Evolutionary conservation across 2,797 vertebrate species (phyloP), one percentile per base, ranked within the genome.

Genomic region (Molossus alvarezi): DNA sequence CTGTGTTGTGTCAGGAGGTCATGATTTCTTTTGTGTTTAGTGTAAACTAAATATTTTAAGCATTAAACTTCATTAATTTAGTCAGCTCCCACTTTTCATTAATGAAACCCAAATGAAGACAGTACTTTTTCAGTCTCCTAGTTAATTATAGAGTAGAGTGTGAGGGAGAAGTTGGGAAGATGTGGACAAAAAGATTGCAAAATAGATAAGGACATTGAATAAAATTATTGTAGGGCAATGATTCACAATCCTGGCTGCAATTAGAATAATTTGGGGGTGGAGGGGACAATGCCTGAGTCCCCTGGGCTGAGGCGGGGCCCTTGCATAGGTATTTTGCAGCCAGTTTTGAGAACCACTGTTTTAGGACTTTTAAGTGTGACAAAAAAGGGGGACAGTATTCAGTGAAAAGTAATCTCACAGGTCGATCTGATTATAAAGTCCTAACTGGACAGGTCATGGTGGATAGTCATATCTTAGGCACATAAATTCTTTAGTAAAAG

Each of bases 21-120:
- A 58, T 48, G 60, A 73, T 79, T 20, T 88, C 58, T 93, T 92
- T 79, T 75, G 33, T 60, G 60, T 48, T 83, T 83, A 67, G 67
- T 69, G 58, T 33, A 89, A 88, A 65, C 58, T 9, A 75, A 85
- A 48, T 80, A 58, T 37, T 90, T 95, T 95, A 33, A 51, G 53
- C n/a, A 9, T 37, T 80, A 62, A 81, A 60, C 21, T 33, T 93
- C 67, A 82, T 20, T 95, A 45, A 83, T 75, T 88, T 79, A 83
- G 65, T 29, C 82, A 72, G 45, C 84, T 93, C 41, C 71, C 37
- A 12, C 23, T 37, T 27, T 48, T 65, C 45, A 33, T 53, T 81
- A 57, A 60, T 53, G 41, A 94, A 83, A 83, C 2, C 15, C 33
- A 88, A 57, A 71, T 12, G 55, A 91, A 8, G 29, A 75, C 6